phyloP scores from a whole-genome alignment of 2,888 invertebrate genomes.

The Exephanes ischioxanthus region DNA sequence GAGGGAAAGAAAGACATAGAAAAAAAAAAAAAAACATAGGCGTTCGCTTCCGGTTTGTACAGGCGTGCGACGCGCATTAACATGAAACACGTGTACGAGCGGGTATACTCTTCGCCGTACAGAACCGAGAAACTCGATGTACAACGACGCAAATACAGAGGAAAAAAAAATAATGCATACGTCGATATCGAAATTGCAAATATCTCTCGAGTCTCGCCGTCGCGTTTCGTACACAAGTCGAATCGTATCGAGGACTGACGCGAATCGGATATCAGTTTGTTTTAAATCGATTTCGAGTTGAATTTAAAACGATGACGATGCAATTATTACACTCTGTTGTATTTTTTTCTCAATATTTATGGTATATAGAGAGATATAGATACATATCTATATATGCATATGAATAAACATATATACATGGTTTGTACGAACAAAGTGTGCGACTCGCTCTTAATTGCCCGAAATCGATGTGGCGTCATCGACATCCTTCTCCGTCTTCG shows the following conservation, averaged over 20 bases:
- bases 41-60: slow-evolving; percentile 3
- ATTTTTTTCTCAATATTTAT: not conserved
- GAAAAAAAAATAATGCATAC: slow-evolving; percentile 26
- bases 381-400: not conserved
- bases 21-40: slow-evolving; percentile 36
- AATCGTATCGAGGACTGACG: not conserved
- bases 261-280: not conserved
- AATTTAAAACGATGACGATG: not conserved
- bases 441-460: slow-evolving; percentile 47
- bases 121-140: slow-evolving; percentile 3
- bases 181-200: slow-evolving; percentile 55
- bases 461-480: slow-evolving; percentile 53
- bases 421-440: slow-evolving; percentile 5
- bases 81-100: slow-evolving; percentile 43
- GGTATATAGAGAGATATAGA: not conserved
- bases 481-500: slow-evolving; percentile 29
- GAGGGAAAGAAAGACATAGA: not conserved
- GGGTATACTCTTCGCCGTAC: slow-evolving; percentile 7
- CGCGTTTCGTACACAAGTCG: not conserved
- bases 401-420: not conserved
- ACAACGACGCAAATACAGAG: slow-evolving; percentile 16
- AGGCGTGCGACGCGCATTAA: slow-evolving; percentile 26
- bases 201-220: not conserved
- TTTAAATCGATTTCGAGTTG: not conserved
- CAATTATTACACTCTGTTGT: slow-evolving; percentile 5